Percentiles rank a stretch among this genome's conserved stretches.
Evolutionary conservation across 1,140 invertebrate species (phyloP).

Genomic region (Habropoda laboriosa): DNA sequence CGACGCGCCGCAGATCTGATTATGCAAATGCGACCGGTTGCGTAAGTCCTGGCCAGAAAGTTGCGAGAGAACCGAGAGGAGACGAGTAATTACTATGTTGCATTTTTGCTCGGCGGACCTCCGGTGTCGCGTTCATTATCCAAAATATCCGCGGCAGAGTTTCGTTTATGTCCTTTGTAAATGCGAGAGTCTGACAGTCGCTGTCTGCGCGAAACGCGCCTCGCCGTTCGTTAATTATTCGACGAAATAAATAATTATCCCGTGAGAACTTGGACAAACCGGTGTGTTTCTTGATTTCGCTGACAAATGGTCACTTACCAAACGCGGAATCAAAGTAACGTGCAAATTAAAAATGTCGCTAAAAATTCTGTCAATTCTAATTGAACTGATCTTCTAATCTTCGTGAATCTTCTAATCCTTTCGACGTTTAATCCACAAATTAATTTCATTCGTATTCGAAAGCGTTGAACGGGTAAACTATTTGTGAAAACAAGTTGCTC

Average conservation of each 20-base stretch:
- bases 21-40: slow-evolving; percentile 42
- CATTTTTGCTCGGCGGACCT: neutral
- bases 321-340: neutral
- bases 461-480: too few relatives aligned
- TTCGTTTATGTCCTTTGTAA: slow-evolving; percentile 16
- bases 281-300: neutral
- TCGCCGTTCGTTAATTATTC: slow-evolving; percentile 25
- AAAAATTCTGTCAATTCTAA: too few relatives aligned
- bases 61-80: slow-evolving; percentile 5
- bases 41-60: slow-evolving; percentile 22
- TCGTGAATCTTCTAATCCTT: too few relatives aligned
- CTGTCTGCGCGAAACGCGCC: neutral
- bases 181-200: slow-evolving; percentile 12
- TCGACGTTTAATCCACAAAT: too few relatives aligned
- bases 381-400: too few relatives aligned
- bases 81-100: slow-evolving; percentile 38
- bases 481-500: too few relatives aligned
- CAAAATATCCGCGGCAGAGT: slow-evolving; percentile 21
- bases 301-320: neutral
- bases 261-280: neutral
- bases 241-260: slow-evolving; percentile 4
- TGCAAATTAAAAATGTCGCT: too few relatives aligned
- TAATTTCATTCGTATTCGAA: too few relatives aligned
- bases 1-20: slow-evolving; percentile 19
- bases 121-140: neutral